Evolutionary conservation across 2,113 vertebrate genomes (phyloP), one percentile per base, ranked within the genome.

Genomic region (Varanus komodoensis): DNA sequence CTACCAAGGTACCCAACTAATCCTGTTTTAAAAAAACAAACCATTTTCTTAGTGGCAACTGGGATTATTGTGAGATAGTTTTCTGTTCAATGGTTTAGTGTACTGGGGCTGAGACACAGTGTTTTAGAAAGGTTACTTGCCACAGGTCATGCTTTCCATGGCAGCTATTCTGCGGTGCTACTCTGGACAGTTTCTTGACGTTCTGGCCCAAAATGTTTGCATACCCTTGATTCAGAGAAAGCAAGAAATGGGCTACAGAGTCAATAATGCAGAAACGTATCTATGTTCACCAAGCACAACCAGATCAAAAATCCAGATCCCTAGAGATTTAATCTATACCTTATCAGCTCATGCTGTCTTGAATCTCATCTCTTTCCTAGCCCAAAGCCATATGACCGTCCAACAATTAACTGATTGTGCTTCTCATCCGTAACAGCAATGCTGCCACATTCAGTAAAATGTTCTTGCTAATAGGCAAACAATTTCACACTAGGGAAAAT

Each of bases 311-410:
- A 64, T 50, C 38, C 57, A 44, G 17, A 57, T 81, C 77, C 61
- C 87, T 48, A 15, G 44, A 88, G 38, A 77, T 14, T 84, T 67
- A 57, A 84, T 84, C 19, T 89, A 77, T 78, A 50, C 52, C 54
- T 89, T 89, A 87, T 87, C 61, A 89, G 34, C 29, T 57, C 29
- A 64, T 67, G 82, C 73, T 34, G 64, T 64, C 54, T 89, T 84
- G 88, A 89, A 87, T 78, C 34, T 3, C 73, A 78, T 73, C 69
- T 64, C 38, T 77, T 64, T 89, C 71, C 38, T 89, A 84, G 82
- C 79, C 81, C 82, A 89, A 67, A 89, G 27, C 82, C 11, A 50
- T 84, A 11, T 77, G 81, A 77, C 54, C 73, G 17, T 89, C 29
- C 57, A 64, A 44, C 38, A 84, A 23, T 61, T 82, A 82, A 52